phyloP scores from a whole-genome alignment of 2,797 vertebrate species.

The Oreochromis grahami region DNA sequence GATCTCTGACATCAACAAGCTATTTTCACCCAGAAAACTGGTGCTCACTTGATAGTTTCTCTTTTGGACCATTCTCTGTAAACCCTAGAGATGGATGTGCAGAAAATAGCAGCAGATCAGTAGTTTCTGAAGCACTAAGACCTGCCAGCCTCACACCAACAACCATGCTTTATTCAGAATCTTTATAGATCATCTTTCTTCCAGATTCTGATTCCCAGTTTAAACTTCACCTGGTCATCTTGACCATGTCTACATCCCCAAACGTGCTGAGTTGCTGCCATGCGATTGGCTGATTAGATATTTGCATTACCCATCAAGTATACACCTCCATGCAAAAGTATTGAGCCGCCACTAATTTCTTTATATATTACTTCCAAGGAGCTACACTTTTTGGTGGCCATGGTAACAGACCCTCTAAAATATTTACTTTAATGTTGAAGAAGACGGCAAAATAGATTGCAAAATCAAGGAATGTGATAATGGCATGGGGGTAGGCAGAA shows the following conservation, averaged over 20 bases:
- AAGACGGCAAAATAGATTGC: not conserved
- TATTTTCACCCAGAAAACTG: not conserved
- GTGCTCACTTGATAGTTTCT: not conserved
- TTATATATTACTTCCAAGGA: not conserved
- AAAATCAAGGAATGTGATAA: not conserved
- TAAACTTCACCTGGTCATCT: not conserved
- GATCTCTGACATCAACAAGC: not conserved
- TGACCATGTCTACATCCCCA: not conserved
- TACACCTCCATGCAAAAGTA: not conserved
- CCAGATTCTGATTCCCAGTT: not conserved
- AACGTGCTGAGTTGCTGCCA: not conserved
- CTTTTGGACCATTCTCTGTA: not conserved
- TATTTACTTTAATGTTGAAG: not conserved
- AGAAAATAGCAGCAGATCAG: not conserved
- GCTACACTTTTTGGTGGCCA: not conserved
- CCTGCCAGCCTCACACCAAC: not conserved
- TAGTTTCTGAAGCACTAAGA: not conserved
- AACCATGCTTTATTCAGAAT: not conserved
- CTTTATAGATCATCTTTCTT: not conserved
- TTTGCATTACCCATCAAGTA: not conserved
- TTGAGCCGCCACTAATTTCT: not conserved
- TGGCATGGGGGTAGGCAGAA: not conserved
- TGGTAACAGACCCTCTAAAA: not conserved
- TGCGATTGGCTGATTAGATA: not conserved
- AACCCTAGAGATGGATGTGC: not conserved